Conservation (phyloP, 2,113 vertebrate genomes). For the Cyanoliseus patagonus region DNA sequence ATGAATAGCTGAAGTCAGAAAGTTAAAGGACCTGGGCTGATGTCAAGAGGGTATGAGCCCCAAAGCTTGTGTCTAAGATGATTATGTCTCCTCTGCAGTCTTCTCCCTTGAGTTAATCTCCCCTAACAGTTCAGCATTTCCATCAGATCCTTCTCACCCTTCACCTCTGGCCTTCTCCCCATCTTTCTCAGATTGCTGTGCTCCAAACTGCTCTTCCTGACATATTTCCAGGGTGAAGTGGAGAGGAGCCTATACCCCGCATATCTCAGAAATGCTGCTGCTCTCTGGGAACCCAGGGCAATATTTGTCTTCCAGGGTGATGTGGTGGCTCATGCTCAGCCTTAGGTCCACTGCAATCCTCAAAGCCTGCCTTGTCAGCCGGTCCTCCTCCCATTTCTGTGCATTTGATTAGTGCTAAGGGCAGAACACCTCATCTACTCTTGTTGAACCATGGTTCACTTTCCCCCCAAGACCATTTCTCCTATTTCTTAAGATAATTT, state of each 20-base stretch:
- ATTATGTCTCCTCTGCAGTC: not conserved
- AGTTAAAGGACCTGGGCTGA: not conserved
- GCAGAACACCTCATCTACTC: not conserved
- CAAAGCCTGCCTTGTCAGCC: not conserved
- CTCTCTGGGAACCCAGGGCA: not conserved
- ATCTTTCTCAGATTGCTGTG: not conserved
- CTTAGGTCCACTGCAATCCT: not conserved
- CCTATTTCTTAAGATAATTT: not conserved
- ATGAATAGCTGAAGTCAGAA: fast-evolving
- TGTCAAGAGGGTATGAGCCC: not conserved
- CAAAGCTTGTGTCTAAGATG: not conserved
- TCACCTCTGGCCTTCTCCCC: not conserved
- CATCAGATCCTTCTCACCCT: not conserved
- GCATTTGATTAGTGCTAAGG: not conserved
- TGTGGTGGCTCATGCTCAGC: not conserved
- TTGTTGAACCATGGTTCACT: not conserved
- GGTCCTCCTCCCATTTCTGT: not conserved
- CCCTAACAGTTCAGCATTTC: not conserved
- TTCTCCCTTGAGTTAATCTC: not conserved
- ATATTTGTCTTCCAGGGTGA: fast-evolving
- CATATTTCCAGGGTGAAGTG: fast-evolving
- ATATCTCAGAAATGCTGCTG: not conserved
- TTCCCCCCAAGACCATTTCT: not conserved
- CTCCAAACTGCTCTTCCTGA: not conserved
- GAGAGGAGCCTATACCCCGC: fast-evolving